phyloP scores from a whole-genome alignment of 2,888 invertebrate genomes.

The Volucella bombylans region DNA sequence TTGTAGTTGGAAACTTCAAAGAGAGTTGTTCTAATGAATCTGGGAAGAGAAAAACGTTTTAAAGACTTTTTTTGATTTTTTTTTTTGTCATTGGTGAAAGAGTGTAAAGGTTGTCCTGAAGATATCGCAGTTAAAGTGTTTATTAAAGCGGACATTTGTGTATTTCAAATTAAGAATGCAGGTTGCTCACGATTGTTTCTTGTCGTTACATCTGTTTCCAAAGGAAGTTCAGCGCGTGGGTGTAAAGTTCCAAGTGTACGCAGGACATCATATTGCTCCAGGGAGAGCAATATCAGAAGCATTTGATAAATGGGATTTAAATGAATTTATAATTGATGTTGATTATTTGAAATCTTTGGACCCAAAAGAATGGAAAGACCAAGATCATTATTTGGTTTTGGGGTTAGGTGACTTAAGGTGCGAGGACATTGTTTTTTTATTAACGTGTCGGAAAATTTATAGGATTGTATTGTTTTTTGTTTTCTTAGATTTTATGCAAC shows the following conservation, averaged over 20 bases:
- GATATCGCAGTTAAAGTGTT: no score
- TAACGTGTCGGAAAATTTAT: conserved; percentile 42
- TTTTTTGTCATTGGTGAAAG: no score
- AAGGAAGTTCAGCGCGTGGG: conserved; percentile 68
- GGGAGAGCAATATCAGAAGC: conserved; percentile 75
- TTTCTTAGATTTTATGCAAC: conserved; percentile 89
- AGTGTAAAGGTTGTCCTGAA: no score
- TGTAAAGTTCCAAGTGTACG: conserved; percentile 53
- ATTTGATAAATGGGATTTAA: conserved; percentile 79
- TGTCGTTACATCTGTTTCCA: conserved; percentile 47
- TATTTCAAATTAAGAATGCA: conserved; percentile 41
- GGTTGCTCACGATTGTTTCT: conserved; percentile 30
- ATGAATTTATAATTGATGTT: conserved; percentile 88
- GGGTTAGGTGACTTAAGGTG: conserved; percentile 88
- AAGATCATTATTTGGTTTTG: conserved; percentile 98
- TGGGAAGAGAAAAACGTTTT: no score
- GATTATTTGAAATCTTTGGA: conserved; percentile 93
- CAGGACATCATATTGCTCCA: conserved; percentile 50
- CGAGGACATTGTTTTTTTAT: conserved; percentile 28
- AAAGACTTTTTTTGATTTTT: no score
- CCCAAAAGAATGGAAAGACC: conserved; percentile 98
- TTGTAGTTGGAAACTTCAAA: no score
- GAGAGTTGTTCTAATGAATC: no score
- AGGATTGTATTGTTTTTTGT: conserved; percentile 77
- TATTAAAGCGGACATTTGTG: no score